Evolutionary conservation across 2,888 invertebrate genomes (phyloP).

Genomic region (Eristalis tenax): DNA sequence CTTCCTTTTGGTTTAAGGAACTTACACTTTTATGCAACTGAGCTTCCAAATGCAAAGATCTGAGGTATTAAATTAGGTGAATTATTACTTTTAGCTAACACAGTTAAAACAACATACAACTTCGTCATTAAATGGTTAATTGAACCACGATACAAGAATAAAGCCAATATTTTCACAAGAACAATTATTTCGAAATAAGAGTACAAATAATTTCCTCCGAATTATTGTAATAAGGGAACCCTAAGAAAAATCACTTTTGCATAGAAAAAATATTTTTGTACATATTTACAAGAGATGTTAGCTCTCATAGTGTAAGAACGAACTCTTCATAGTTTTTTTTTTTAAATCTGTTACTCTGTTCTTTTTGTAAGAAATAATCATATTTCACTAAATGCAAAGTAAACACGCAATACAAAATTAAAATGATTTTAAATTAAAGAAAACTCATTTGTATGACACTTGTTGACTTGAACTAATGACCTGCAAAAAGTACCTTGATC

Average conservation of each 20-base stretch:
- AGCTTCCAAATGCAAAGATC: slow-evolving; percentile 57
- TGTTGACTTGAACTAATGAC: slow-evolving; percentile 58
- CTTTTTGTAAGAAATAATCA: slow-evolving; percentile 14
- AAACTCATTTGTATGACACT: slow-evolving; percentile 34
- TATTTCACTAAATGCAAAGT: slow-evolving; percentile 23
- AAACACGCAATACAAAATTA: slow-evolving; percentile 2
- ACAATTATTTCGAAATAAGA: slow-evolving; percentile 57
- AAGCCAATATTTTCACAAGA: slow-evolving; percentile 30
- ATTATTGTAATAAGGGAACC: slow-evolving; percentile 46
- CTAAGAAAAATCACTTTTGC: slow-evolving; percentile 32
- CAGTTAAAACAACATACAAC: slow-evolving; percentile 13
- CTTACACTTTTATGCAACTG: slow-evolving; percentile 30
- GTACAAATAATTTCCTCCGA: slow-evolving; percentile 69
- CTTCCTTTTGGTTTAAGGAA: slow-evolving; percentile 40
- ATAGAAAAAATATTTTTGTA: slow-evolving; percentile 62
- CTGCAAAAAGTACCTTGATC: slow-evolving; percentile 70
- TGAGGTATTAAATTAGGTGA: slow-evolving; percentile 27
- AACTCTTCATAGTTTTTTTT: slow-evolving; percentile 15
- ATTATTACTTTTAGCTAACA: slow-evolving; percentile 21
- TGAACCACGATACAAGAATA: slow-evolving; percentile 10
- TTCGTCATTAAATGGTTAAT: slow-evolving; percentile 15
- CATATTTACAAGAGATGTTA: slow-evolving; percentile 48
- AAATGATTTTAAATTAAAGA: slow-evolving; percentile 6
- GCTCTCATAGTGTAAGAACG: slow-evolving; percentile 53
- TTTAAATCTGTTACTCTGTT: slow-evolving; percentile 7